Conservation (phyloP, 2,113 vertebrate genomes). For the Serinus canaria region DNA sequence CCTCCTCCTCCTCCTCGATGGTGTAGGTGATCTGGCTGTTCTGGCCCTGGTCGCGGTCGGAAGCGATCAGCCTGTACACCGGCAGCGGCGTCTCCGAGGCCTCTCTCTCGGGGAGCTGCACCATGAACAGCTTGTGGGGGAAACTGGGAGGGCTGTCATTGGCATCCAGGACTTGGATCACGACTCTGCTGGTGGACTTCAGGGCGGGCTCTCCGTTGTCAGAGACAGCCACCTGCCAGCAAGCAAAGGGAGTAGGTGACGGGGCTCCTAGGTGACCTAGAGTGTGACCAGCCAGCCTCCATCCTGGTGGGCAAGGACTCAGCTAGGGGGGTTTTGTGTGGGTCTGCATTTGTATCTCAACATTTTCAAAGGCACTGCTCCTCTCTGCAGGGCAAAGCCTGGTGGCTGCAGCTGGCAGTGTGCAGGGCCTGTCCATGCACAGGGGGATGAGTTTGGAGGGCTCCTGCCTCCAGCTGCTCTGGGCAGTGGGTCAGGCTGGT, state of each 20-base stretch:
- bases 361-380: background rate
- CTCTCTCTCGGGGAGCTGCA: conserved; percentile 78
- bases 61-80: conserved; percentile 86
- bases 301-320: background rate
- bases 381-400: background rate
- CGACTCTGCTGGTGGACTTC: conserved; percentile 86
- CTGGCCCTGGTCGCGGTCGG: conserved; percentile 83
- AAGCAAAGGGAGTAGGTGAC: background rate
- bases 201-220: conserved; percentile 85
- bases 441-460: background rate
- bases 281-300: background rate
- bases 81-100: conserved; percentile 23
- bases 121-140: conserved; percentile 88
- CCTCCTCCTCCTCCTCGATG: conserved; percentile 79
- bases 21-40: conserved; percentile 87
- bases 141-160: conserved; percentile 90
- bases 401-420: background rate
- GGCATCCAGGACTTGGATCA: conserved; percentile 85
- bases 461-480: background rate
- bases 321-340: accelerated
- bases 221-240: conserved; percentile 84
- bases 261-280: background rate
- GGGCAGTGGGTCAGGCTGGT: background rate
- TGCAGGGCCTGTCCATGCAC: background rate
- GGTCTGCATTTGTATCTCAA: background rate